phyloP scores from a whole-genome alignment of 2,113 vertebrate genomes.

The Cnemophilus loriae region DNA sequence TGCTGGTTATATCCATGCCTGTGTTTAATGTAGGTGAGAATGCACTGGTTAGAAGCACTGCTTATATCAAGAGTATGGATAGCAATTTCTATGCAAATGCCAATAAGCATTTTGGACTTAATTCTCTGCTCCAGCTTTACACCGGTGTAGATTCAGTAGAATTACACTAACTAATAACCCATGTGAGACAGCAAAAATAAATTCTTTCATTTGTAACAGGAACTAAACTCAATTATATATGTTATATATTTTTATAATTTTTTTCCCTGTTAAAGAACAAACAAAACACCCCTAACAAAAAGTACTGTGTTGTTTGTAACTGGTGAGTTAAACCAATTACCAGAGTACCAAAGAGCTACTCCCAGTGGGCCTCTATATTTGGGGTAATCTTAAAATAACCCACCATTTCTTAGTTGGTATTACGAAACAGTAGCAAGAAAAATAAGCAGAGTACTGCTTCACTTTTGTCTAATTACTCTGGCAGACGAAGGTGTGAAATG shows the following conservation, averaged over 20 bases:
- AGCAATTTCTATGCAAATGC: not conserved
- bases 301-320: not conserved
- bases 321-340: not conserved
- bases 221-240: not conserved
- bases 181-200: not conserved
- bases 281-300: not conserved
- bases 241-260: not conserved
- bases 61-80: not conserved
- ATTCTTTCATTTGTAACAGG: not conserved
- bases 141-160: not conserved
- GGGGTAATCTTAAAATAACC: not conserved
- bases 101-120: not conserved
- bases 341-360: not conserved
- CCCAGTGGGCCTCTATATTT: not conserved
- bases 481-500: slow-evolving; percentile 50
- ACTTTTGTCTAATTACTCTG: slow-evolving; percentile 53
- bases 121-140: not conserved
- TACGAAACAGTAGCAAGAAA: slow-evolving; percentile 17
- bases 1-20: not conserved
- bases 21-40: not conserved
- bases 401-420: not conserved
- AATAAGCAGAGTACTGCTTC: not conserved
- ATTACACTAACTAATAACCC: not conserved
- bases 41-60: not conserved
- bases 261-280: not conserved